Percentiles rank a stretch among this genome's conserved stretches.
phyloP scores from a whole-genome alignment of 2,797 vertebrate species.

The Telmatherina bonti region DNA sequence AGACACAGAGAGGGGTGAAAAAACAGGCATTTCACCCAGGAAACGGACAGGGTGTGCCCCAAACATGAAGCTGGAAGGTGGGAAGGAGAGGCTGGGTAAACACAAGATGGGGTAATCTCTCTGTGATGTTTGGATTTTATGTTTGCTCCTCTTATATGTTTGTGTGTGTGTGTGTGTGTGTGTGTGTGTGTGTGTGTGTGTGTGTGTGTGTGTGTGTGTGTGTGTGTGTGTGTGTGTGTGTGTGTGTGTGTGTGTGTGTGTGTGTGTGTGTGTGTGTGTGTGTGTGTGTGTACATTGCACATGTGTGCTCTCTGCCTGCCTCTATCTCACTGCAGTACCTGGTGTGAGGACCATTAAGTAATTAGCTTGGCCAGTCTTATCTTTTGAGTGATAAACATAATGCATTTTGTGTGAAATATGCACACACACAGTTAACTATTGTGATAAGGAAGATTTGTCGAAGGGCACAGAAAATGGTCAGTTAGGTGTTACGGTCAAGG shows the following conservation, averaged over 20 bases:
- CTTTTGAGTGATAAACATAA: slow-evolving; percentile 55
- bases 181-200: no score
- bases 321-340: slow-evolving; percentile 25
- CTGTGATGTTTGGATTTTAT: slow-evolving; percentile 71
- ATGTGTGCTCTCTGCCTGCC: slow-evolving; percentile 23
- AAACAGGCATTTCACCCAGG: slow-evolving; percentile 66
- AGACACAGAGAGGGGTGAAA: slow-evolving; percentile 7
- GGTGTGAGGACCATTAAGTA: slow-evolving; percentile 48
- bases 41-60: slow-evolving; percentile 73
- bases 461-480: slow-evolving; percentile 36
- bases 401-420: slow-evolving; percentile 51
- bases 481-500: slow-evolving; percentile 55
- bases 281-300: slow-evolving; percentile 22
- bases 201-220: slow-evolving; percentile 28
- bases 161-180: slow-evolving; percentile 28
- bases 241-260: slow-evolving; percentile 26
- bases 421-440: slow-evolving; percentile 21
- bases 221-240: slow-evolving; percentile 22
- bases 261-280: slow-evolving; percentile 27
- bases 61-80: slow-evolving; percentile 71
- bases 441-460: slow-evolving; percentile 58
- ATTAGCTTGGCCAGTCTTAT: slow-evolving; percentile 64
- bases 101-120: slow-evolving; percentile 70
- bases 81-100: slow-evolving; percentile 74
- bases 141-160: slow-evolving; percentile 42